phyloP scores from a whole-genome alignment of 2,888 invertebrate genomes.

The Ecliptopera silaceata region DNA sequence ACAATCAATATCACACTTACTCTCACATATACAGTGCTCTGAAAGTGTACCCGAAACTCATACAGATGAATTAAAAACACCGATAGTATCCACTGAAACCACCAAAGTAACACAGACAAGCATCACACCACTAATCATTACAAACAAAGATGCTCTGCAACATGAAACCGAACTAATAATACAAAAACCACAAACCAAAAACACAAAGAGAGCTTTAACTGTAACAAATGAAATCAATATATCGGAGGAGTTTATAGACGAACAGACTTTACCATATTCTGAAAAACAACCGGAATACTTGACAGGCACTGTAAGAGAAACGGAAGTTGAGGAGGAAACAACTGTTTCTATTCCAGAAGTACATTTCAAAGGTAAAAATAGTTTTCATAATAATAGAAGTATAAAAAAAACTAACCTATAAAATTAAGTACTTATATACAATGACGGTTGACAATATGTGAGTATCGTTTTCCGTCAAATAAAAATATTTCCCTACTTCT shows the following conservation, averaged over 20 bases:
- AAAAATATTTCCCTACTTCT: too few relatives aligned
- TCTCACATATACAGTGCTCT: slow-evolving; percentile 65
- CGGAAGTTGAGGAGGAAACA: slow-evolving; percentile 43
- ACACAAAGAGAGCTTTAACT: slow-evolving; percentile 54
- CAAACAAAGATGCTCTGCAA: slow-evolving; percentile 64
- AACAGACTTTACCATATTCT: slow-evolving; percentile 55
- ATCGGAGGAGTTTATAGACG: slow-evolving; percentile 60
- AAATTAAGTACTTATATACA: too few relatives aligned
- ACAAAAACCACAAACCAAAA: slow-evolving; percentile 55
- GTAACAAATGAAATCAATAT: slow-evolving; percentile 61
- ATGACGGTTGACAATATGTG: too few relatives aligned
- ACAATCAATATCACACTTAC: slow-evolving; percentile 52
- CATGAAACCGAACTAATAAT: slow-evolving; percentile 64
- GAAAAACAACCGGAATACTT: slow-evolving; percentile 42
- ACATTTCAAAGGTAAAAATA: slow-evolving; percentile 59
- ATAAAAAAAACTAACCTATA: too few relatives aligned
- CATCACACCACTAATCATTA: slow-evolving; percentile 62
- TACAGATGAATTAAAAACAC: slow-evolving; percentile 53
- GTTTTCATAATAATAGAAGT: too few relatives aligned
- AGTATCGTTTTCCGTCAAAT: too few relatives aligned
- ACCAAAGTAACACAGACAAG: slow-evolving; percentile 57
- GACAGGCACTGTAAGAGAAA: slow-evolving; percentile 55
- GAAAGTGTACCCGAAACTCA: slow-evolving; percentile 62
- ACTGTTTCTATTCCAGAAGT: slow-evolving; percentile 63
- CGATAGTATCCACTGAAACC: slow-evolving; percentile 47